A percentile compares a stretch with the other conserved stretches of the same genome.
These are phyloP conservation scores for Blastobasis lacticolella DNA, from an alignment of 2,888 invertebrate genomes.

Conservation along the genomic window DNA sequence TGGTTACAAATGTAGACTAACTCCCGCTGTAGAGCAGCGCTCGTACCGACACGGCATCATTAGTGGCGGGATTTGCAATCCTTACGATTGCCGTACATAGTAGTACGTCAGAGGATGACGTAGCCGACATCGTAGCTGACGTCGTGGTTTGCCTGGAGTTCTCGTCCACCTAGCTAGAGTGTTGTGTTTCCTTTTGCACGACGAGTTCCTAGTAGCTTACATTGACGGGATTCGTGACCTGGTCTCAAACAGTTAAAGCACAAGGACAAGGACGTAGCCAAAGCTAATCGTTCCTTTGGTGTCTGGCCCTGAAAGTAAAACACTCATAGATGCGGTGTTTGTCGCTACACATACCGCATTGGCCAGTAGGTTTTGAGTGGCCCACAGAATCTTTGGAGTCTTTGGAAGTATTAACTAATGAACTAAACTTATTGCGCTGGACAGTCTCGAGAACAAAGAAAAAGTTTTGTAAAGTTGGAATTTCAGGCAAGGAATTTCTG, in stretches of 20 bases:
- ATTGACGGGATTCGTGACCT: neutral
- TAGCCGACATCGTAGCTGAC: neutral
- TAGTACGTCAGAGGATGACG: neutral
- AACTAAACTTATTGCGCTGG: neutral
- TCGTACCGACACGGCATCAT: neutral
- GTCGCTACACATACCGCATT: no score
- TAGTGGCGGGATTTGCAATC: neutral
- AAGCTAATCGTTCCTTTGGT: neutral
- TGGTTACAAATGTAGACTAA: neutral
- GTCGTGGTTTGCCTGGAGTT: no score
- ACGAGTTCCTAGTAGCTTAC: neutral
- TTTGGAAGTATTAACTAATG: neutral
- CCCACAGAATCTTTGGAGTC: neutral
- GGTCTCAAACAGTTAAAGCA: neutral
- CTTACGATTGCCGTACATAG: neutral
- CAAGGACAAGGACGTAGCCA: neutral
- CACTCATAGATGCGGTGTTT: neutral
- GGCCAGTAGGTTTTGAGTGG: no score
- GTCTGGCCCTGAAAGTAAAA: neutral
- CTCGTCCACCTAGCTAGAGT: neutral
- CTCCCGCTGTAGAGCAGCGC: neutral
- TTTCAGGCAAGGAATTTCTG: neutral
- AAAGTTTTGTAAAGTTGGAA: slow-evolving; percentile 8
- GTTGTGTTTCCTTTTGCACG: slow-evolving; percentile 1
- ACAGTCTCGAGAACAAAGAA: slow-evolving; percentile 7